Evolutionary conservation across 2,888 invertebrate genomes (phyloP).

Genomic region (Syrista parreyssii): DNA sequence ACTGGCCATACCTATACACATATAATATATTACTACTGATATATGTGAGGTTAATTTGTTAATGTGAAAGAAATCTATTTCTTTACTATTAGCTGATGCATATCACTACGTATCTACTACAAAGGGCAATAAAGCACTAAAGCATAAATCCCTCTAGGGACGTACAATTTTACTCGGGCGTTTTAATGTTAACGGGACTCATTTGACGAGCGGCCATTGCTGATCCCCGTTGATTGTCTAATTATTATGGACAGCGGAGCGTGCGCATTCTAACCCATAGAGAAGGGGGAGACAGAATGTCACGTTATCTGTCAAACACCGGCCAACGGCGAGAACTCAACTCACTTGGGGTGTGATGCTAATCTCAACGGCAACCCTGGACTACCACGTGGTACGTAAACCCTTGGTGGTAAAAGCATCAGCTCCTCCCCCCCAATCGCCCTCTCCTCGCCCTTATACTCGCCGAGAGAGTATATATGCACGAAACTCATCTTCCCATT

Average conservation of each 20-base stretch:
- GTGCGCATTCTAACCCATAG: conserved; percentile 9
- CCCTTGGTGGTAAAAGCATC: not conserved
- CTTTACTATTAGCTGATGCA: too few species aligned
- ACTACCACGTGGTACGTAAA: not conserved
- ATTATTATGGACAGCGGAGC: conserved; percentile 37
- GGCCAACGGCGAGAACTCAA: conserved; percentile 29
- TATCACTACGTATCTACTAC: too few species aligned
- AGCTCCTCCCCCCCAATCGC: not conserved
- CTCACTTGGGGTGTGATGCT: conserved; percentile 39
- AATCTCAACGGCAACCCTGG: conserved; percentile 41
- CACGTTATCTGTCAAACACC: conserved; percentile 23
- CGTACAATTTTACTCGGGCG: conserved; percentile 31
- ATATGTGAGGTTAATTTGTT: too few species aligned
- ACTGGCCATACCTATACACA: too few species aligned
- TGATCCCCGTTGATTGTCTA: conserved; percentile 43
- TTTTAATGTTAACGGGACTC: conserved; percentile 29
- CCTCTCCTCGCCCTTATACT: not conserved
- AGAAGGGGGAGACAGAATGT: not conserved
- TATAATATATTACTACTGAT: too few species aligned
- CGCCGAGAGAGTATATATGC: conserved; percentile 23
- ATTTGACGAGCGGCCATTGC: conserved; percentile 28
- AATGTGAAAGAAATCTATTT: too few species aligned
- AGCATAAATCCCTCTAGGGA: conserved; percentile 29
- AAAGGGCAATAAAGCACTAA: conserved; percentile 24
- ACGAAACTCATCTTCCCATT: conserved; percentile 22